Percentiles rank a stretch among this genome's conserved stretches.
phyloP scores from a whole-genome alignment of 1,140 invertebrate species.

The Tetramorium parvispinum region DNA sequence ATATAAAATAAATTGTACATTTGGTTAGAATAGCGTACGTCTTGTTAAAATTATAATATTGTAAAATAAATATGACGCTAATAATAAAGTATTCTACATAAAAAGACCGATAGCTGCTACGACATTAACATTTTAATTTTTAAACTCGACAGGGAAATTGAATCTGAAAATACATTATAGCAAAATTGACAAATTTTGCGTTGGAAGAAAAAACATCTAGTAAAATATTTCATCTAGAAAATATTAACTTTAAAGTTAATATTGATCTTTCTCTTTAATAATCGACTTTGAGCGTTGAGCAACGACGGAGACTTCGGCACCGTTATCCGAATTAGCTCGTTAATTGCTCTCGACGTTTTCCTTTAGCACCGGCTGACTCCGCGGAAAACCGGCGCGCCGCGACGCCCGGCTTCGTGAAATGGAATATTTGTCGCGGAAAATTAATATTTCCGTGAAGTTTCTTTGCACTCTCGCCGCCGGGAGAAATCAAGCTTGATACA shows the following conservation, averaged over 20 bases:
- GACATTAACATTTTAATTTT: not conserved
- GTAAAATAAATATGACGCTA: not conserved
- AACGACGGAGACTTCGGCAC: not conserved
- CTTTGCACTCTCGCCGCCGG: not conserved
- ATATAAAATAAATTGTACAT: not conserved
- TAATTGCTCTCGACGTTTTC: constrained; percentile 20
- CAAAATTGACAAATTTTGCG: not conserved
- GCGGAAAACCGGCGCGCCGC: not conserved
- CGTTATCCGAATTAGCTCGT: constrained; percentile 41
- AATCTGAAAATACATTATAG: not conserved
- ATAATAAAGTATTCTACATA: not conserved
- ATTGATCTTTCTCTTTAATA: not conserved
- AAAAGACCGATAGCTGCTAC: not conserved
- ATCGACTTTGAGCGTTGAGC: not conserved
- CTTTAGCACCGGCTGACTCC: not conserved
- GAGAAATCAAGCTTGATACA: constrained; percentile 43
- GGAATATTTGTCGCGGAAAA: constrained; percentile 47
- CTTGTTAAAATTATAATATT: not conserved
- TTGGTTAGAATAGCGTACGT: not conserved
- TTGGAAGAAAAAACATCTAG: not conserved
- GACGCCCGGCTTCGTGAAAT: not conserved
- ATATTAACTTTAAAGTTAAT: not conserved
- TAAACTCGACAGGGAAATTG: not conserved
- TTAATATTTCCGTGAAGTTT: constrained; percentile 58
- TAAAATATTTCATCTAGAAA: not conserved